A percentile compares a stretch with the other conserved stretches of the same genome.
phyloP scores from a whole-genome alignment of 2,888 invertebrate genomes.

The Cryptops parisi region DNA sequence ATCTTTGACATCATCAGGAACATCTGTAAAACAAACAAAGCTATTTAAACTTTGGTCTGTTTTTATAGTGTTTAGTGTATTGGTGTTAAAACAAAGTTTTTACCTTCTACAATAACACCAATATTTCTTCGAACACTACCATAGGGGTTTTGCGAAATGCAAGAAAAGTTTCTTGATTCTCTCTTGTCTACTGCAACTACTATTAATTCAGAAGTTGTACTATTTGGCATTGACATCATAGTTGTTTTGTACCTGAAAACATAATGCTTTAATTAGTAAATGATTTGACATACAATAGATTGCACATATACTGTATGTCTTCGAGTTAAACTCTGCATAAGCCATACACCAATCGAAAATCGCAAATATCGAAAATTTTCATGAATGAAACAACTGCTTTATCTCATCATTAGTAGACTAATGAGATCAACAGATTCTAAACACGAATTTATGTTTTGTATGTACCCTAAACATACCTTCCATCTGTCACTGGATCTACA shows the following conservation, averaged over 20 bases:
- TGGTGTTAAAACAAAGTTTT: neutral
- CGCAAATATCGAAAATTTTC: no score
- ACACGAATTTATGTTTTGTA: no score
- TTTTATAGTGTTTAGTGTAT: neutral
- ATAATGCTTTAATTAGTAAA: constrained; percentile 1
- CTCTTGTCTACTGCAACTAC: constrained; percentile 9
- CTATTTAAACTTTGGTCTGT: neutral
- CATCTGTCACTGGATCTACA: constrained; percentile 13
- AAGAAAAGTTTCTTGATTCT: constrained; percentile 10
- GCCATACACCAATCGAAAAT: no score
- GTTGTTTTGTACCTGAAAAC: constrained; percentile 9
- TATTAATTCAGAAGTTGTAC: constrained; percentile 8
- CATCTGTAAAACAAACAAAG: constrained; percentile 7
- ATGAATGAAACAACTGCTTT: no score
- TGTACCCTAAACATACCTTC: constrained; percentile 9
- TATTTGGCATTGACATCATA: constrained; percentile 10
- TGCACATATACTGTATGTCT: no score
- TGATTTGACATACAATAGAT: neutral
- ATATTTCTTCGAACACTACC: constrained; percentile 11
- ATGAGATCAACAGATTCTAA: no score
- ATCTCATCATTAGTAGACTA: no score
- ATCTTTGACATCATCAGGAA: constrained; percentile 1
- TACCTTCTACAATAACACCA: constrained; percentile 10
- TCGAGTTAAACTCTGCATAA: no score
- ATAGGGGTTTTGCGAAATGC: constrained; percentile 11